Conservation (phyloP, 2,888 invertebrate species). For the Tipula unca region DNA sequence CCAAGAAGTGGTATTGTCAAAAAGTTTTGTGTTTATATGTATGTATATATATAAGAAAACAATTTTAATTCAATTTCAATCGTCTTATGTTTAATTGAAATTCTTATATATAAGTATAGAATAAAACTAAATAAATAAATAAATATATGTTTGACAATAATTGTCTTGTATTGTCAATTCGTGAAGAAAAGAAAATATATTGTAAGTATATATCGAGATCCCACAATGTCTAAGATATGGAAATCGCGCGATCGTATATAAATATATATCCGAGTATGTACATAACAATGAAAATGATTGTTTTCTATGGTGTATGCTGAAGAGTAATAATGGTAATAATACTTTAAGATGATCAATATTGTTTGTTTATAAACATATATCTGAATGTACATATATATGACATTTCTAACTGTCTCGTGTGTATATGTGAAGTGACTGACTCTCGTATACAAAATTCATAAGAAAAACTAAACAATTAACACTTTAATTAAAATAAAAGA, state of each 20-base stretch:
- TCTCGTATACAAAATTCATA: not conserved
- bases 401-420: not conserved
- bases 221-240: not conserved
- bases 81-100: conserved; percentile 14
- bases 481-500: not conserved
- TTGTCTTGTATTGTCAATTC: conserved; percentile 14
- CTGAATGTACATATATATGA: not conserved
- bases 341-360: not conserved
- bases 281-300: not conserved
- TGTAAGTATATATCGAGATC: conserved; percentile 2
- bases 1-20: not conserved
- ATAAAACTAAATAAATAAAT: conserved; percentile 14
- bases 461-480: conserved; percentile 14
- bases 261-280: not conserved
- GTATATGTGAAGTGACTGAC: not conserved
- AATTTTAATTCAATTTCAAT: conserved; percentile 14
- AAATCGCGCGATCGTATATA: not conserved
- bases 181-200: conserved; percentile 8
- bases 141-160: conserved; percentile 14
- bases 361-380: not conserved
- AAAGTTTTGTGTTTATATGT: not conserved
- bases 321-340: conserved; percentile 8
- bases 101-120: not conserved
- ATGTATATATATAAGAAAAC: not conserved
- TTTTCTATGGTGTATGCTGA: not conserved